These are phyloP conservation scores for Tachysurus vachellii DNA, from an alignment of 2,113 vertebrate species.

Conservation along the genomic window DNA sequence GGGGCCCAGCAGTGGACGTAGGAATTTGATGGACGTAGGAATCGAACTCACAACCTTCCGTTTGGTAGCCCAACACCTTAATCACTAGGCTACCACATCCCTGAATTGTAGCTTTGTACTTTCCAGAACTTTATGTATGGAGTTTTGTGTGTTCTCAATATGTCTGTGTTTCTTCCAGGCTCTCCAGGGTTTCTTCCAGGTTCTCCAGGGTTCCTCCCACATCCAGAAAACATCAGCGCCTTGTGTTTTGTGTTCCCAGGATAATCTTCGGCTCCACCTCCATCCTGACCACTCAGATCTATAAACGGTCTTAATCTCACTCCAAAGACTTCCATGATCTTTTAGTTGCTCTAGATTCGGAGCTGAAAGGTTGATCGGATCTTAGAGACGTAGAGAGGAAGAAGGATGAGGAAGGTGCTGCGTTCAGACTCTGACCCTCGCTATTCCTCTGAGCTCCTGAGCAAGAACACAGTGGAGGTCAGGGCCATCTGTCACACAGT, in stretches of 20 bases:
- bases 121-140: neutral
- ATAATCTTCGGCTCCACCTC: neutral
- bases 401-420: neutral
- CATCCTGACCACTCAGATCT: neutral
- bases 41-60: no score
- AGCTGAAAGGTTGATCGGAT: neutral
- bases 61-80: no score
- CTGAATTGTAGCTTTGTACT: no score
- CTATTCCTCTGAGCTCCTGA: conserved; percentile 38
- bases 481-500: conserved; percentile 47
- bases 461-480: conserved; percentile 45
- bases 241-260: neutral
- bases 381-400: no score
- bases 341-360: neutral
- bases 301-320: neutral
- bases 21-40: no score
- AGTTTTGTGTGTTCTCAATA: neutral
- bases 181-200: neutral
- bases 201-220: neutral
- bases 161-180: neutral
- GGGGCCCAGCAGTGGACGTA: no score
- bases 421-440: neutral
- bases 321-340: neutral
- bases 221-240: neutral
- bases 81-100: no score